These are phyloP conservation scores for Tetheella fluctuosa DNA, from an alignment of 2,888 invertebrate species.

Conservation along the genomic window DNA sequence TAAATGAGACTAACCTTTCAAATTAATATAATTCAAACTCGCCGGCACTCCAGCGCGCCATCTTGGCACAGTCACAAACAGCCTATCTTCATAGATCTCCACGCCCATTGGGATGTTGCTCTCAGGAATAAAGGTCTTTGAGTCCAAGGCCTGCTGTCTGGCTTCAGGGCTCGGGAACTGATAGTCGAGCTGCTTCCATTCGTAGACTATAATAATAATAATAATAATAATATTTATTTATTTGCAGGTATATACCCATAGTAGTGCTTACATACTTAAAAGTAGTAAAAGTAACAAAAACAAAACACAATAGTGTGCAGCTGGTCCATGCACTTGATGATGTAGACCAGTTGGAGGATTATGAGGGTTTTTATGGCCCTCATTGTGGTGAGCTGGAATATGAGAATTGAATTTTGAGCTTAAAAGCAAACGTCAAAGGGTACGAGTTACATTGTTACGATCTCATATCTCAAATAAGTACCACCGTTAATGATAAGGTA, in stretches of 20 bases:
- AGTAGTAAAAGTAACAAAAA: too few relatives aligned
- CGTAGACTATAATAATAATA: too few relatives aligned
- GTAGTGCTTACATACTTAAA: too few relatives aligned
- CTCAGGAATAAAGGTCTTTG: constrained; percentile 86
- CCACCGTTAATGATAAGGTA: too few relatives aligned
- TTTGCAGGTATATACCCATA: too few relatives aligned
- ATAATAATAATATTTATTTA: too few relatives aligned
- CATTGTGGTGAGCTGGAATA: constrained; percentile 61
- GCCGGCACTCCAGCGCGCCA: constrained; percentile 91
- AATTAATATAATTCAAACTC: constrained; percentile 88
- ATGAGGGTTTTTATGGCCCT: constrained; percentile 60
- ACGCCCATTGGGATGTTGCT: constrained; percentile 90
- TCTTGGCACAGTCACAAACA: constrained; percentile 90
- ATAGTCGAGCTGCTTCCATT: constrained; percentile 90
- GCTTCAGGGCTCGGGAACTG: constrained; percentile 84
- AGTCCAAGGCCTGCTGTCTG: constrained; percentile 84
- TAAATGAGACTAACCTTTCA: constrained; percentile 82
- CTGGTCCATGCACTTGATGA: constrained; percentile 85
- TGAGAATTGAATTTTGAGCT: too few relatives aligned
- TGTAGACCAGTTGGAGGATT: constrained; percentile 66
- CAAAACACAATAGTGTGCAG: too few relatives aligned
- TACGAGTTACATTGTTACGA: too few relatives aligned
- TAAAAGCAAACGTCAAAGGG: background rate
- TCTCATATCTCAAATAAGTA: too few relatives aligned
- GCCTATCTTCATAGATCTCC: constrained; percentile 87